These are phyloP conservation scores for Rhagoletis pomonella DNA, from an alignment of 1,140 invertebrate genomes.

Conservation along the genomic window DNA sequence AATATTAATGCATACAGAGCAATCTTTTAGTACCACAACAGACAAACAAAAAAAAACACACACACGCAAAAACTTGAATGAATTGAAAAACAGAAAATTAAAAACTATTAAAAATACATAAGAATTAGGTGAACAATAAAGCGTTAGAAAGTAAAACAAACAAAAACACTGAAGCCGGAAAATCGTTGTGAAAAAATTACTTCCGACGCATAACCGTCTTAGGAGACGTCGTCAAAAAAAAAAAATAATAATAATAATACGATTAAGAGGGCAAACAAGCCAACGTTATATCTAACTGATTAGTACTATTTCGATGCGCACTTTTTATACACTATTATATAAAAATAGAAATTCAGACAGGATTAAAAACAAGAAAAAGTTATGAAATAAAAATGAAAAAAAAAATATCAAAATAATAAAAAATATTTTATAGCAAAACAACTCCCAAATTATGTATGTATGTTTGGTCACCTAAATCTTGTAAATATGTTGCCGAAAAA, in stretches of 20 bases:
- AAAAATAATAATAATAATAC: not conserved
- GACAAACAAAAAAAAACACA: not conserved
- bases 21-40: not conserved
- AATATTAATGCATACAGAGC: not conserved
- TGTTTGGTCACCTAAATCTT: not conserved
- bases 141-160: too few relatives aligned
- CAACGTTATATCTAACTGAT: not conserved
- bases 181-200: too few relatives aligned
- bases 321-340: constrained; percentile 44
- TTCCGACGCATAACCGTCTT: too few relatives aligned
- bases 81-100: constrained; percentile 3
- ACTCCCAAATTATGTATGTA: not conserved
- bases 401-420: not conserved
- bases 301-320: constrained; percentile 33
- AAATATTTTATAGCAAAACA: not conserved
- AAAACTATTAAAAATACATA: not conserved
- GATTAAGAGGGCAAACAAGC: not conserved
- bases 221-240: not conserved
- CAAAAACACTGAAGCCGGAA: too few relatives aligned
- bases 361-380: not conserved
- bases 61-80: not conserved
- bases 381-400: not conserved
- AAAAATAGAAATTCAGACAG: not conserved
- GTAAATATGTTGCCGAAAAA: constrained; percentile 31
- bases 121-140: not conserved